A percentile compares a stretch with the other conserved stretches of the same genome.
These are phyloP conservation scores for Cosmopolites sordidus DNA, from an alignment of 2,888 invertebrate species.

Conservation along the genomic window DNA sequence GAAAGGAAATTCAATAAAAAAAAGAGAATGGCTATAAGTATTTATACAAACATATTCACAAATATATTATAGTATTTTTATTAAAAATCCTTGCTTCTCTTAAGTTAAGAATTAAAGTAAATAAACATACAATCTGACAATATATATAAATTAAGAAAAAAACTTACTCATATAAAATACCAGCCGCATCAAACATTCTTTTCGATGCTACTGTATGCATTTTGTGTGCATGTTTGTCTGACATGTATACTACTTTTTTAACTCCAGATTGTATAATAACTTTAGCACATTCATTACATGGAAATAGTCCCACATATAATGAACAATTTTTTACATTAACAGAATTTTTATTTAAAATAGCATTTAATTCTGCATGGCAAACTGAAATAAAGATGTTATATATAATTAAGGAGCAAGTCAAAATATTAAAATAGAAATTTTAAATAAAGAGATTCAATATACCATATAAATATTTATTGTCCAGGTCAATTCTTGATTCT, in stretches of 20 bases:
- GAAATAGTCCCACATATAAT: conserved; percentile 88
- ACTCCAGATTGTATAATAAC: conserved; percentile 93
- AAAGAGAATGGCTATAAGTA: too few relatives aligned
- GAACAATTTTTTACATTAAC: conserved; percentile 72
- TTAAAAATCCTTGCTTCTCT: too few relatives aligned
- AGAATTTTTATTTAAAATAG: conserved; percentile 86
- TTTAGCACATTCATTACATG: conserved; percentile 98
- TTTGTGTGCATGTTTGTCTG: conserved; percentile 74
- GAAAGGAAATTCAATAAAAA: too few relatives aligned
- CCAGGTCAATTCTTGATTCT: conserved; percentile 54
- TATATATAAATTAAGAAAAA: too few relatives aligned
- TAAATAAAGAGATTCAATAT: too few relatives aligned
- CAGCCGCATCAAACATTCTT: conserved; percentile 74
- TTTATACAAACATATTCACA: too few relatives aligned
- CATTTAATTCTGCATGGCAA: conserved; percentile 97
- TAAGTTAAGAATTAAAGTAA: too few relatives aligned
- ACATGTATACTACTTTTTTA: conserved; percentile 70
- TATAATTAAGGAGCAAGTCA: conserved; percentile 18
- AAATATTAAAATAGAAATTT: neutral
- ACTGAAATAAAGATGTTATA: too few relatives aligned
- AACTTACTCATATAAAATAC: conserved; percentile 62
- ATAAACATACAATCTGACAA: too few relatives aligned
- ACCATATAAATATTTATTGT: conserved; percentile 86
- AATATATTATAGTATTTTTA: too few relatives aligned
- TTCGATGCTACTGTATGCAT: conserved; percentile 69